Evolutionary conservation across 2,888 invertebrate genomes (phyloP).

Genomic region (Phalera bucephala): DNA sequence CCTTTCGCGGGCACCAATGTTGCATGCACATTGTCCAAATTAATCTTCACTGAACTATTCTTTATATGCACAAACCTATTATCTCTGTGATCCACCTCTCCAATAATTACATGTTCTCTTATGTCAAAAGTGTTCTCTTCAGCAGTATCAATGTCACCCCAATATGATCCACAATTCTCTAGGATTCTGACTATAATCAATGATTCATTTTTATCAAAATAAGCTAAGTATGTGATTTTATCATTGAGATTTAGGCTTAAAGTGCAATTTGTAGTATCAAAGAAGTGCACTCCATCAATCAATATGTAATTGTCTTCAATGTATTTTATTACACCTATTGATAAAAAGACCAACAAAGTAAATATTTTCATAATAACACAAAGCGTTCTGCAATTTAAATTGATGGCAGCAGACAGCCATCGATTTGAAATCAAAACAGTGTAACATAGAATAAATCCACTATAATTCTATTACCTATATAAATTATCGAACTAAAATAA

Average conservation of each 20-base stretch:
- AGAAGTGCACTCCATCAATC: slow-evolving; percentile 84
- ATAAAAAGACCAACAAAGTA: no score
- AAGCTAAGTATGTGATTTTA: slow-evolving; percentile 82
- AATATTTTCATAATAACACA: no score
- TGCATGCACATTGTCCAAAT: slow-evolving; percentile 84
- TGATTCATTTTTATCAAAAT: slow-evolving; percentile 64
- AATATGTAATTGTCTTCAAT: slow-evolving; percentile 71
- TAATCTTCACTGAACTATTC: slow-evolving; percentile 81
- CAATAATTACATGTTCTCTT: slow-evolving; percentile 62
- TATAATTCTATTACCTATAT: no score
- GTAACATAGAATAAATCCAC: no score
- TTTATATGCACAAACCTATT: slow-evolving; percentile 71
- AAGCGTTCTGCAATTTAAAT: no score
- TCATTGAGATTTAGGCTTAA: slow-evolving; percentile 73
- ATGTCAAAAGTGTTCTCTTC: slow-evolving; percentile 53
- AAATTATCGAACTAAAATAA: no score
- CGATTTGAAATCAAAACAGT: no score
- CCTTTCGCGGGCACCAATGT: slow-evolving; percentile 87
- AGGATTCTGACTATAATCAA: slow-evolving; percentile 83
- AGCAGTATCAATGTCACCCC: slow-evolving; percentile 69
- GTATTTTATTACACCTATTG: slow-evolving; percentile 83
- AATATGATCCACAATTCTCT: slow-evolving; percentile 73
- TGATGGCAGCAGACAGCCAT: no score
- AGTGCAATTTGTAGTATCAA: slow-evolving; percentile 62
- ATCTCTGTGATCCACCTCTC: slow-evolving; percentile 54